A percentile compares a stretch with the other conserved stretches of the same genome.
These are phyloP conservation scores for Platyrinchus mystaceus DNA, from an alignment of 2,797 vertebrate genomes.

Conservation along the genomic window DNA sequence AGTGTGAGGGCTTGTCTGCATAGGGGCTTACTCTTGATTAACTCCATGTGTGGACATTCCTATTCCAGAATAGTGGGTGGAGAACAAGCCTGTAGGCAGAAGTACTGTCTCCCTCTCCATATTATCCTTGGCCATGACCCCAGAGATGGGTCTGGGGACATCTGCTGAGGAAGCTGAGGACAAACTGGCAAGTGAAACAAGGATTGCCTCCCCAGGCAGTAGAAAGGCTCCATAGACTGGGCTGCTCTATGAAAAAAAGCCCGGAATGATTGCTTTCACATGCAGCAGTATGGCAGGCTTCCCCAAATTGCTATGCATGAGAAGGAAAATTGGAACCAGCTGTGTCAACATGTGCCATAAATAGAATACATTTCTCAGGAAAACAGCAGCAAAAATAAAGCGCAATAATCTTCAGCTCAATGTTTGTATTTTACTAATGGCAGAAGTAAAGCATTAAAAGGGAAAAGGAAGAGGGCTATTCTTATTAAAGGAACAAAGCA, in stretches of 20 bases:
- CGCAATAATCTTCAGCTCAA: neutral
- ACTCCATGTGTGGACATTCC: conserved; percentile 25
- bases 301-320: neutral
- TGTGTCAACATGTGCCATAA: conserved; percentile 1
- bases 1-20: neutral
- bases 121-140: neutral
- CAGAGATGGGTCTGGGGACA: neutral
- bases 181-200: neutral
- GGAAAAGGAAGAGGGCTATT: neutral
- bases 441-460: neutral
- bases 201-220: neutral
- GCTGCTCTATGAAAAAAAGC: neutral
- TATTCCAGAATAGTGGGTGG: conserved; percentile 31
- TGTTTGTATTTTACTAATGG: neutral
- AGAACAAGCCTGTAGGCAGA: neutral
- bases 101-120: neutral
- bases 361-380: conserved; percentile 9
- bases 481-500: neutral
- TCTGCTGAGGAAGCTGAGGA: conserved; percentile 4
- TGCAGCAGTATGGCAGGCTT: neutral
- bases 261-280: neutral
- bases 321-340: conserved; percentile 35
- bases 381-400: conserved; percentile 18
- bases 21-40: neutral
- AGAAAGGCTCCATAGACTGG: neutral